Base-by-base conservation (phyloP, 92 coral and sea anemone species). In the Nematostella vectensis region DNA sequence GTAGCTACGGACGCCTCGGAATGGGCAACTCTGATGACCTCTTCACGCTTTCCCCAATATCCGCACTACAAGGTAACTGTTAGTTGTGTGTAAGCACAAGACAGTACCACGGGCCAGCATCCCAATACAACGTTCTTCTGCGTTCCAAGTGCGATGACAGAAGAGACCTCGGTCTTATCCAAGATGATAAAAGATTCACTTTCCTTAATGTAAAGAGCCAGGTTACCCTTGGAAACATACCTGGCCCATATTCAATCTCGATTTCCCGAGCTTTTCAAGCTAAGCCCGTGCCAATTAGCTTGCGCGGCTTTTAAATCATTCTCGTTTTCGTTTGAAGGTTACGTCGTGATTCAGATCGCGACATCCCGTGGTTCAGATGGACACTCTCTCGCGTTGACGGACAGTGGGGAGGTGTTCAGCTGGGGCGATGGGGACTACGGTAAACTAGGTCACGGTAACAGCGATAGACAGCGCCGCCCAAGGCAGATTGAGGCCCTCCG, bases 381-480 rank as follows among this genome's bases (percentile, higher is more conserved):
- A 16, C 94, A 83, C 56, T 83, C 94, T 9, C 62, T 83, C 28
- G 94, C 94, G 15, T 38, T 83, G 50, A 83, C 94, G 15, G 94
- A 83, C 50, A 83, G 87, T 45, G 87, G 87, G 4, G 94, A 83
- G 55, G 94, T 83, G 60, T 83, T 83, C 27, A 83, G 94, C 43
- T 83, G 94, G 94, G 94, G 94, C 2, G 94, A 83, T 47, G 94
- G 94, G 4, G 94, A 83, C 26, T 83, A 83, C 55, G 94, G 94
- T n/a, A 83, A 83, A 48, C 76, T 83, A 2, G 94, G 94, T 12
- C 94, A 83, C 47, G 94, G 94, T 4, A 83, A 81, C 44, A 79
- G 94, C 30, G 94, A 83, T 56, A 63, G 94, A 28, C 94, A 83
- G 70, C 51, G 94, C 31, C 43, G 94, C 43, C 94, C 94, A 18